Evolutionary conservation across 2,797 vertebrate genomes (phyloP), one percentile per base, ranked within the genome.

Genomic region (Cygnus olor): DNA sequence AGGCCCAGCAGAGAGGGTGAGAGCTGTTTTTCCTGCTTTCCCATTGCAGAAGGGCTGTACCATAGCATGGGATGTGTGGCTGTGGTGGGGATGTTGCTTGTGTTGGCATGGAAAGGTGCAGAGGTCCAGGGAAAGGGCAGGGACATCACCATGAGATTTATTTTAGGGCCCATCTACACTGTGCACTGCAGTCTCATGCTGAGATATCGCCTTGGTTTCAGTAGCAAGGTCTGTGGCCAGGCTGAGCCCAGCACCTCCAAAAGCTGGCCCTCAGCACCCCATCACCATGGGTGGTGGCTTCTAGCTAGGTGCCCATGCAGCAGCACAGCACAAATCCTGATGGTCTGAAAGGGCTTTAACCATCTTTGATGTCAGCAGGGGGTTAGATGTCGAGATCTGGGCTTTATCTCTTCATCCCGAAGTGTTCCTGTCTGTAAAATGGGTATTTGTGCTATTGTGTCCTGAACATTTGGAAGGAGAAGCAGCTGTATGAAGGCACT

Each of bases 11-110:
- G 30, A 22, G 61, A 45, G 61, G 38, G 53, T 42, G 44, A 49
- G 61, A 42, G 57, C 49, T 24, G 13, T 14, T 53, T 63, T 47
- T 42, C 27, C 63, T 71, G 21, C 38, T 76, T 60, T 76, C 70
- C 27, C 0, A 0, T 21, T 9, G 51, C 20, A 40, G 44, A 53
- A 2, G 21, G 44, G 44, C 38, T 47, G 25, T 42, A 15, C 45
- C 25, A 2, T 0, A 4, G 17, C 0, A 1, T 14, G 22, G 32
- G 40, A 38, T 4, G 9, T 17, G 27, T 3, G 27, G n/a, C 30
- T 58, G 45, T 42, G 44, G 14, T 14, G 57, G 45, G 69, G 74
- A 18, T 0, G 12, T 12, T 45, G 25, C 28, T 32, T 6, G 12
- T 36, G 49, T 34, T 0, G 4, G 24, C 0, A 10, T 11, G 56